Conservation (phyloP, 1,140 invertebrate species). For the Caenorhabditis latens region DNA sequence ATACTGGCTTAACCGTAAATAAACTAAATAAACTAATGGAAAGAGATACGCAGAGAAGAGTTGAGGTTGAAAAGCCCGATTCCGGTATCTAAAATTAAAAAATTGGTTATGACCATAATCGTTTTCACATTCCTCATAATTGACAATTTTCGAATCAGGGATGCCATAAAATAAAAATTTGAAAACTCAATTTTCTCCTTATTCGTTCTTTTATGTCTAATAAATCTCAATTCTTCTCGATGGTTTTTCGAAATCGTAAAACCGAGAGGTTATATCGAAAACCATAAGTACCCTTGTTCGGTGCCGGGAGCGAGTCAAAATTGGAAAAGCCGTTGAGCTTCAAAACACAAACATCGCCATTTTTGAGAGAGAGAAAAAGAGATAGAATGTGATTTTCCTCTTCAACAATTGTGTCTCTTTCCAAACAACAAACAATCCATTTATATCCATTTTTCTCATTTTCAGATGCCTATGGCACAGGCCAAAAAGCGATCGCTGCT, state of each 20-base stretch:
- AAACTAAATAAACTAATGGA: too few relatives aligned
- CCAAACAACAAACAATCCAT: constrained; percentile 33
- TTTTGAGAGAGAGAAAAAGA: neutral
- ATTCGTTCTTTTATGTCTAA: too few relatives aligned
- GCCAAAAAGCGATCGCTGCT: constrained; percentile 61
- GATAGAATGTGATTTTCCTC: constrained; percentile 3
- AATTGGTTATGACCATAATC: too few relatives aligned
- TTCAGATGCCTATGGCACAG: constrained; percentile 6
- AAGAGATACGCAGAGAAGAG: neutral
- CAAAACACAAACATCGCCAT: constrained; percentile 37
- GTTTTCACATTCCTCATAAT: too few relatives aligned
- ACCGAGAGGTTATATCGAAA: constrained; percentile 7
- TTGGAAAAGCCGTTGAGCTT: neutral
- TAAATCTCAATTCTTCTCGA: neutral
- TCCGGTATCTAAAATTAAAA: too few relatives aligned
- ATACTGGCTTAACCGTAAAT: neutral
- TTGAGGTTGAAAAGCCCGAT: neutral
- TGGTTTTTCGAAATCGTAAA: neutral
- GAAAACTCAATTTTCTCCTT: too few relatives aligned
- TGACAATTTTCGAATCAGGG: too few relatives aligned
- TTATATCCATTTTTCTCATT: neutral
- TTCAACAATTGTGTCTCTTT: constrained; percentile 2
- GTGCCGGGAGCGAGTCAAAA: neutral
- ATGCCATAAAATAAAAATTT: too few relatives aligned
- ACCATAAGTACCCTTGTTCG: constrained; percentile 32